Evolutionary conservation across 2,888 invertebrate genomes (phyloP), one percentile per base, ranked within the genome.

Genomic region (Cheilosia grossa): DNA sequence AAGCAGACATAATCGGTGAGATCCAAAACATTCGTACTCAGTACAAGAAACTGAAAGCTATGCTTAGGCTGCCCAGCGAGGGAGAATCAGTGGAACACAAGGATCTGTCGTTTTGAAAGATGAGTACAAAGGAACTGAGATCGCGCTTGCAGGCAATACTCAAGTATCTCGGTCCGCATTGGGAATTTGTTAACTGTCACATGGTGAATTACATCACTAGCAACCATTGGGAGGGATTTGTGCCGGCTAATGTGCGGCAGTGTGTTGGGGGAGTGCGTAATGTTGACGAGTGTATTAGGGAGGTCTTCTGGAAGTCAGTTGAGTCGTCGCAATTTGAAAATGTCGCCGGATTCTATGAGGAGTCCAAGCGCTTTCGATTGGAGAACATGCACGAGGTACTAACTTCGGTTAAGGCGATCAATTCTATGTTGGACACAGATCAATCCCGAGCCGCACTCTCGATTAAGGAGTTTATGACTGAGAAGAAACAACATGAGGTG

Each of bases 401-500:
- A 83, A 88, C 92, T 0, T 88, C 88, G 4, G 88, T 91, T 0
- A 91, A 93, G 67, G 91, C 93, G 7, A 86, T 90, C 15, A 73
- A 81, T 87, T 89, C 79, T 90, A 91, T 87, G 89, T 94, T 74
- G 91, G 63, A 37, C 5, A 24, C 73, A 0, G 53, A 82, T 2
- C 27, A 33, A 0, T 10, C 40, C 13, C 40, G 33, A 0, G 54
- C 44, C 17, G 40, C 64, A 7, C 70, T 91, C 0, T 89, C 81
- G 82, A 92, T 95, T 9, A 93, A 94, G n/a, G 94, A 94, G 87
- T 96, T 96, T 88, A 96, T 97, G 96, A 95, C 93, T 3, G 93
- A 93, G 61, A 97, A 97, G 91, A 97, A 97, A 89, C 94, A 94
- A 53, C 96, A 97, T 90, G 97, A 97, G 93, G 95, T 95, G 0